Percentiles rank a stretch among this genome's conserved stretches.
Conservation (phyloP, 1,140 invertebrate genomes). For the Panagrolaimus sp. region DNA sequence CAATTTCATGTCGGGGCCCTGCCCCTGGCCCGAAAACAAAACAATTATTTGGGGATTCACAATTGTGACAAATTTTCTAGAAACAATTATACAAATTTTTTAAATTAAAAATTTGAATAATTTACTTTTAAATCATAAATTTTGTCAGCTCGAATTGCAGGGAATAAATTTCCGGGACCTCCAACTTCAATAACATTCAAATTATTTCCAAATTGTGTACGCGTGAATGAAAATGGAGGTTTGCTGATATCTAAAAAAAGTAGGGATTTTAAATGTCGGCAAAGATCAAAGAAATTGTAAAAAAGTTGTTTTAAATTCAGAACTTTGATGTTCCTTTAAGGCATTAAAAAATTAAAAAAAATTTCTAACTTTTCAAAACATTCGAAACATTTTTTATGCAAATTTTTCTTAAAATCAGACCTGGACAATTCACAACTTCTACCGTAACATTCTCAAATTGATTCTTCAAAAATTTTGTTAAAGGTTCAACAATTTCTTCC, state of each 20-base stretch:
- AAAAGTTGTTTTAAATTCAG: too few species aligned
- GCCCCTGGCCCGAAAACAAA: not conserved
- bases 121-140: not conserved
- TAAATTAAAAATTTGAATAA: too few species aligned
- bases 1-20: constrained; percentile 1
- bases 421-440: constrained; percentile 7
- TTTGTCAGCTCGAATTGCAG: not conserved
- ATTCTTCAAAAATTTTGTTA: not conserved
- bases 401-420: too few species aligned
- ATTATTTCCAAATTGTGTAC: not conserved
- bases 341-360: too few species aligned
- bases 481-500: not conserved
- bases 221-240: constrained; percentile 7
- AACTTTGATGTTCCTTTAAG: too few species aligned
- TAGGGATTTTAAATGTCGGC: too few species aligned
- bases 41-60: not conserved
- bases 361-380: too few species aligned
- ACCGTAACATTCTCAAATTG: not conserved
- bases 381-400: too few species aligned
- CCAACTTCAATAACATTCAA: not conserved
- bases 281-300: too few species aligned
- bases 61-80: too few species aligned
- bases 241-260: not conserved
- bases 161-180: constrained; percentile 2
- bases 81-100: too few species aligned